Percentiles rank a stretch among this genome's conserved stretches.
Evolutionary conservation across 2,113 vertebrate genomes (phyloP).

Genomic region (Calonectris borealis): DNA sequence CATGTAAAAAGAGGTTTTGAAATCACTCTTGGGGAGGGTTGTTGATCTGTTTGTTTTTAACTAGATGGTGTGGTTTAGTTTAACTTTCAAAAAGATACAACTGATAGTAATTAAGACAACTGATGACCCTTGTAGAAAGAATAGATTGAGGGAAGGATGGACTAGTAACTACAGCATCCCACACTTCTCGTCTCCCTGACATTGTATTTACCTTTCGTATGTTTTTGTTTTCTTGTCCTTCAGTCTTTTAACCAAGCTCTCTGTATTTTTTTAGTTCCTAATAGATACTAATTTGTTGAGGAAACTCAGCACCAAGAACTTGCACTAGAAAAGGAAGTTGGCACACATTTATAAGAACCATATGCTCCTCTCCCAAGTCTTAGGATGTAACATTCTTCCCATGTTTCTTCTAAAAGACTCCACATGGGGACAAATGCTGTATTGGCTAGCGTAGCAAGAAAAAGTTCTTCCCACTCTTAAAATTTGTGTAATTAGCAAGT

Average conservation of each 20-base stretch:
- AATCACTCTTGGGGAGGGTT: background rate
- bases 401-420: background rate
- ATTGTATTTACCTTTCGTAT: rapidly evolving
- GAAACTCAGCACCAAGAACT: background rate
- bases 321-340: no score
- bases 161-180: no score
- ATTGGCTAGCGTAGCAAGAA: background rate
- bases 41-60: background rate
- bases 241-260: background rate
- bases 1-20: background rate
- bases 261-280: background rate
- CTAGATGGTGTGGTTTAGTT: background rate
- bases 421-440: rapidly evolving
- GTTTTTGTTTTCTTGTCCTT: background rate
- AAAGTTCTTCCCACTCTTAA: background rate
- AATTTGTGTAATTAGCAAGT: rapidly evolving
- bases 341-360: no score
- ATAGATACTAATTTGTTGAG: background rate
- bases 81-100: background rate
- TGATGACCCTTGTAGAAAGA: background rate
- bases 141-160: background rate
- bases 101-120: background rate
- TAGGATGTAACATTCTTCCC: background rate
- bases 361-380: background rate
- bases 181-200: background rate